Evolutionary conservation across 2,113 vertebrate genomes (phyloP).

Genomic region (Siniperca knerii): DNA sequence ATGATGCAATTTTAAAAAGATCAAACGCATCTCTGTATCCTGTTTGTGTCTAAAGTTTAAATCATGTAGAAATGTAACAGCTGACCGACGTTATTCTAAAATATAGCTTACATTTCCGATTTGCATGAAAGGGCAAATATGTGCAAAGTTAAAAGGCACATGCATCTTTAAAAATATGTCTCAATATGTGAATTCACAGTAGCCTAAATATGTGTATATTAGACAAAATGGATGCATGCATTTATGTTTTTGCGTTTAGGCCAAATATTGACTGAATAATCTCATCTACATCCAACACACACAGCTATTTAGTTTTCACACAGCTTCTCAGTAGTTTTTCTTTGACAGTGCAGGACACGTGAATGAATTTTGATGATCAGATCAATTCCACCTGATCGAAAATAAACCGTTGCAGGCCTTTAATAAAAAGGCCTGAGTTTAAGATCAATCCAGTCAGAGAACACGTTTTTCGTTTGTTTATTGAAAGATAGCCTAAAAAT

Average conservation of each 20-base stretch:
- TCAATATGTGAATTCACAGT: background rate
- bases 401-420: constrained; percentile 15
- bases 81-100: background rate
- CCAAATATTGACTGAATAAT: background rate
- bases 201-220: background rate
- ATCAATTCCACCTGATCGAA: constrained; percentile 13
- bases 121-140: background rate
- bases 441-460: background rate
- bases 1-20: background rate
- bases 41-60: too few relatives aligned
- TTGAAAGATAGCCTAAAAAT: background rate
- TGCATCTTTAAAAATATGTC: background rate
- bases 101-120: background rate
- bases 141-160: background rate
- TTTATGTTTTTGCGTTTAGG: background rate
- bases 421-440: background rate
- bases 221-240: background rate
- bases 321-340: background rate
- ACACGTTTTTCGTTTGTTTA: background rate
- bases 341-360: background rate
- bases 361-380: background rate
- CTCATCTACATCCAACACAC: background rate
- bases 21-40: background rate
- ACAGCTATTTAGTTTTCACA: background rate
- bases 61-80: background rate